Percentiles rank a stretch among this genome's conserved stretches.
Evolutionary conservation across 1,140 invertebrate species (phyloP).

Genomic region (Drosophila lacteicornis): DNA sequence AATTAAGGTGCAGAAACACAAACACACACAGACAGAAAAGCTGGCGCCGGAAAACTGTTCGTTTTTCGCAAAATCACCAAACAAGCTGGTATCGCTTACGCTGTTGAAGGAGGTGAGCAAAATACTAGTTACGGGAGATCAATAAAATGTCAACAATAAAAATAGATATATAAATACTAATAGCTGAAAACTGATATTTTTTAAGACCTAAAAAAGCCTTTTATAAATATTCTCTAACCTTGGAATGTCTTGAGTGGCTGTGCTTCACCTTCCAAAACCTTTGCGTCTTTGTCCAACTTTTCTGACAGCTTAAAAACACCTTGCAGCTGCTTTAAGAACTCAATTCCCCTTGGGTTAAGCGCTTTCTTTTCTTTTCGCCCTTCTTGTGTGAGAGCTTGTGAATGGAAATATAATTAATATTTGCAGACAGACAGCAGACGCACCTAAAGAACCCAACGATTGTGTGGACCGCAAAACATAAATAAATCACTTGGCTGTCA

Average conservation of each 20-base stretch:
- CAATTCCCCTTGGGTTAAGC: constrained; percentile 11
- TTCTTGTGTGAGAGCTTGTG: not conserved
- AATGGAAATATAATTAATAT: constrained; percentile 46
- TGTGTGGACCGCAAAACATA: constrained; percentile 46
- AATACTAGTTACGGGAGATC: too few relatives aligned
- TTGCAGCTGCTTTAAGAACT: constrained; percentile 21
- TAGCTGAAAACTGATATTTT: not conserved
- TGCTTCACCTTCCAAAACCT: not conserved
- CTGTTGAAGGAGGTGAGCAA: not conserved
- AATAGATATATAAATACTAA: not conserved
- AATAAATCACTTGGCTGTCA: constrained; percentile 69
- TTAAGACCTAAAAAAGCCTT: not conserved
- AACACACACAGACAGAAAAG: not conserved
- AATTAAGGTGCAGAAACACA: constrained; percentile 55
- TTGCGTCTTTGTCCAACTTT: constrained; percentile 5
- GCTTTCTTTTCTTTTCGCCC: not conserved
- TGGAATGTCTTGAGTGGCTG: not conserved
- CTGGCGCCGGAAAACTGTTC: not conserved
- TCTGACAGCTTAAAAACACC: constrained; percentile 29
- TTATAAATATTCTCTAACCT: not conserved
- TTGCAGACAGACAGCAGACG: constrained; percentile 52
- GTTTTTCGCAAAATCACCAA: constrained; percentile 20
- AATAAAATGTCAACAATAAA: not conserved
- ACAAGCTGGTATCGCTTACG: constrained; percentile 5
- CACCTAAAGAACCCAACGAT: constrained; percentile 7